Conservation (phyloP, 2,113 vertebrate genomes). For the Limnothrissa miodon region DNA sequence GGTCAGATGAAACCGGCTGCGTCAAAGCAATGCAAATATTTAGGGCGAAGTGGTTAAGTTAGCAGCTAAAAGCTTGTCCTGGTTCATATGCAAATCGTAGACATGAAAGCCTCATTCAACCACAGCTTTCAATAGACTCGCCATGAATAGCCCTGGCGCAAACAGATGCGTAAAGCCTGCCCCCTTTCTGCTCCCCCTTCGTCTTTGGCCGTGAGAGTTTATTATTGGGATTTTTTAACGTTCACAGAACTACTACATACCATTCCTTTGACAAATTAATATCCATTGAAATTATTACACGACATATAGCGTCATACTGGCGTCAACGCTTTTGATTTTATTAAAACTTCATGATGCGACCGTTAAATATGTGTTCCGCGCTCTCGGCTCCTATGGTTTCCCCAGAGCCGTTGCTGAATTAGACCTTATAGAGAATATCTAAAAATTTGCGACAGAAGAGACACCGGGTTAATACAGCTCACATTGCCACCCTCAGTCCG, state of each 20-base stretch:
- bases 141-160: conserved; percentile 31
- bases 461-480: conserved; percentile 51
- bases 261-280: not conserved
- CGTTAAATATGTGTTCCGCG: conserved; percentile 42
- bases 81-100: conserved; percentile 50
- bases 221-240: conserved; percentile 5
- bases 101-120: conserved; percentile 46
- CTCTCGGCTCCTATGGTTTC: conserved; percentile 45
- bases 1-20: conserved; percentile 4
- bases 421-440: conserved; percentile 69
- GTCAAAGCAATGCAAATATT: conserved; percentile 57
- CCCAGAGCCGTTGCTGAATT: conserved; percentile 16
- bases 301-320: not conserved
- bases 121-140: conserved; percentile 33
- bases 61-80: conserved; percentile 47
- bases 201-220: not conserved
- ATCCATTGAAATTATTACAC: not conserved
- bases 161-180: conserved; percentile 19
- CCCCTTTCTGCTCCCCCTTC: not conserved
- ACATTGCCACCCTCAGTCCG: conserved; percentile 56
- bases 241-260: not conserved
- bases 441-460: conserved; percentile 59
- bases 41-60: conserved; percentile 50
- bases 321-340: not conserved
- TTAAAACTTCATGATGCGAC: not conserved